Evolutionary conservation across 2,797 vertebrate genomes (phyloP).

Genomic region (Eospalax fontanierii): DNA sequence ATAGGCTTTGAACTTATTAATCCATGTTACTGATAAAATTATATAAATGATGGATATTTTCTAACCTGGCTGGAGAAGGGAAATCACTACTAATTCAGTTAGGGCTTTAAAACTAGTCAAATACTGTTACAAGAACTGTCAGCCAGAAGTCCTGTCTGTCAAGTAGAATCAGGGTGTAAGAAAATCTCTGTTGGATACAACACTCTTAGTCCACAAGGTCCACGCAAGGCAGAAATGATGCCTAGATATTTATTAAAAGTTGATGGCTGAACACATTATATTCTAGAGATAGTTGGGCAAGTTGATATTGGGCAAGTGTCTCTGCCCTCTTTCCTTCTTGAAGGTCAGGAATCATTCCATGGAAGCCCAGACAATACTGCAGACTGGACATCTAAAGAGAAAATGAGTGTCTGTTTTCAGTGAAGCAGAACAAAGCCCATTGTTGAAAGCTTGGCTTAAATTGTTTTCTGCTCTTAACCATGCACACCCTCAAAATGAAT

Average conservation of each 20-base stretch:
- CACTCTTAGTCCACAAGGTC: neutral
- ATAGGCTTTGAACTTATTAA: slow-evolving; percentile 62
- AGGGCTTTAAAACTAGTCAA: slow-evolving; percentile 58
- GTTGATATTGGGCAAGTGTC: too few species aligned
- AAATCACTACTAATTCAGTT: slow-evolving; percentile 46
- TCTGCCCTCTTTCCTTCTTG: neutral
- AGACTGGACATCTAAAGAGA: neutral
- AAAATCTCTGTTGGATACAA: slow-evolving; percentile 25
- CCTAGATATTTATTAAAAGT: slow-evolving; percentile 22
- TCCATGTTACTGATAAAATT: slow-evolving; percentile 51
- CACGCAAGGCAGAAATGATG: neutral
- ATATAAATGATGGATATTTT: slow-evolving; percentile 45
- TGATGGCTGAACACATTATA: neutral
- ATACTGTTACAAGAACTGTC: slow-evolving; percentile 20
- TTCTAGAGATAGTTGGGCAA: neutral
- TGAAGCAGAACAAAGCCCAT: slow-evolving; percentile 7
- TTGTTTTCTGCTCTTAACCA: slow-evolving; percentile 27
- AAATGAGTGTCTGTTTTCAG: neutral
- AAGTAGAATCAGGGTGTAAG: slow-evolving; percentile 15
- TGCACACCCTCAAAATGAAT: slow-evolving; percentile 29
- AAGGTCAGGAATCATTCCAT: slow-evolving; percentile 18
- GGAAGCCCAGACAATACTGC: neutral
- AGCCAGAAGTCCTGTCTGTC: slow-evolving; percentile 58
- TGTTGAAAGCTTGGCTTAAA: slow-evolving; percentile 21
- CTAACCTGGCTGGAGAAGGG: slow-evolving; percentile 21